Base-by-base conservation (phyloP, 2,797 vertebrate genomes). In the Coranthus polyacanthus region DNA sequence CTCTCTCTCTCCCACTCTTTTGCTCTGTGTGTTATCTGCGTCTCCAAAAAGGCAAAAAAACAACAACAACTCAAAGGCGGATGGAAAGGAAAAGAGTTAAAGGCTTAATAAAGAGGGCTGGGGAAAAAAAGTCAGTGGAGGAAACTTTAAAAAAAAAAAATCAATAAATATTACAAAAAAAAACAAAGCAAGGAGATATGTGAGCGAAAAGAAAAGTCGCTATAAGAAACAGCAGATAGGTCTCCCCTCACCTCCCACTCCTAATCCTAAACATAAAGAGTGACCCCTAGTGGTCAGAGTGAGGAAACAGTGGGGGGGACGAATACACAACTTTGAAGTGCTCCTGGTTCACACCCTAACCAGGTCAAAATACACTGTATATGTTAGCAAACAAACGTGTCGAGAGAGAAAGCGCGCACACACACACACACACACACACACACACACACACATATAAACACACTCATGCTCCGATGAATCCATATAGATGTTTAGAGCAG, bases 11-110 rank as follows among this genome's bases (percentile, higher is more conserved):
- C 88, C 82, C 91, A 88, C 92, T 92, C 87, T 92, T 85, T 90
- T 88, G 92, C 93, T 93, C 92, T 92, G 89, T 93, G 89, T 92
- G 90, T 92, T 26, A 89, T 93, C 90, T 88, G 87, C 86, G 74
- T 93, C 93, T 93, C 90, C 87, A 82, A 89, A 53, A 53, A 75
- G 86, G 88, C 86, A 88, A 88, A 79, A 84, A 82, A 85, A 42
- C 84, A 80, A 87, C 79, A 86, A 21, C 72, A 73, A 84, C 75
- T 63, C 77, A 53, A 83, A 78, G 83, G 36, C 51, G 70, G 75
- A 73, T 43, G 7, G 42, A 76, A n/a, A 68, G 75, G 62, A 81
- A 90, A 21, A 68, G 79, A 82, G 85, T 72, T 59, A 22, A 84
- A 21, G 37, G 80, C 72, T 82, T 49, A 72, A 26, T 26, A 26